phyloP scores from a whole-genome alignment of 2,888 invertebrate species.

The Cactoblastis cactorum region DNA sequence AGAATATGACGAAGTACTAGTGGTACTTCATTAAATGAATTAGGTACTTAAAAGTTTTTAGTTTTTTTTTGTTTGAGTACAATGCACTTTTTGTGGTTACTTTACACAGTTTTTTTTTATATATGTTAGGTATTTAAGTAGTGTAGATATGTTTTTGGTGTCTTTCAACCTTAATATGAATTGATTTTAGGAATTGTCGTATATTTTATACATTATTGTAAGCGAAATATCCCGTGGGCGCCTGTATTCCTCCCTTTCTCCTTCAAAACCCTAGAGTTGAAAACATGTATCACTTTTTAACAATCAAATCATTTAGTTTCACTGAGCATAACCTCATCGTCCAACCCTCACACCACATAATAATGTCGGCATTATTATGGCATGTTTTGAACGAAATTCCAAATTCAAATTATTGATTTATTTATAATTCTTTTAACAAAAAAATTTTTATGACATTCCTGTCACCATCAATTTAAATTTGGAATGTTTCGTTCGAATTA shows the following conservation, averaged over 20 bases:
- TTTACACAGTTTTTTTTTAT: conserved; percentile 36
- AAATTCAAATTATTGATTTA: conserved; percentile 6
- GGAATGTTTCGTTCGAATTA: conserved; percentile 29
- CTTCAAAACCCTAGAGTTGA: conserved; percentile 21
- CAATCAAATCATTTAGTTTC: conserved; percentile 36
- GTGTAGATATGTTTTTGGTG: conserved; percentile 41
- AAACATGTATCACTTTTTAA: conserved; percentile 39
- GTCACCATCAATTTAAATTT: not conserved
- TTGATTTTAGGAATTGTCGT: conserved; percentile 28
- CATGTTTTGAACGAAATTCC: conserved; percentile 19
- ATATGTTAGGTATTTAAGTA: conserved; percentile 34
- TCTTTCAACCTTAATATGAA: conserved; percentile 36
- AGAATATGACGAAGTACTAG: conserved; percentile 40
- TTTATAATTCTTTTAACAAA: not conserved
- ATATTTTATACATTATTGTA: conserved; percentile 16
- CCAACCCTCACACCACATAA: conserved; percentile 65
- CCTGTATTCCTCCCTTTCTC: conserved; percentile 24
- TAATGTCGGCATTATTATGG: conserved; percentile 23
- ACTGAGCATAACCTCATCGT: conserved; percentile 53
- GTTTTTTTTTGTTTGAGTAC: conserved; percentile 50
- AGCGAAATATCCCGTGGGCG: conserved; percentile 15
- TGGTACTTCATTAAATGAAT: conserved; percentile 27
- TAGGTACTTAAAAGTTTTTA: conserved; percentile 48
- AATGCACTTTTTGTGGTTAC: conserved; percentile 59
- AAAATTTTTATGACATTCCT: not conserved